These are phyloP conservation scores for Psylliodes chrysocephalus DNA, from an alignment of 2,888 invertebrate genomes.

Conservation along the genomic window DNA sequence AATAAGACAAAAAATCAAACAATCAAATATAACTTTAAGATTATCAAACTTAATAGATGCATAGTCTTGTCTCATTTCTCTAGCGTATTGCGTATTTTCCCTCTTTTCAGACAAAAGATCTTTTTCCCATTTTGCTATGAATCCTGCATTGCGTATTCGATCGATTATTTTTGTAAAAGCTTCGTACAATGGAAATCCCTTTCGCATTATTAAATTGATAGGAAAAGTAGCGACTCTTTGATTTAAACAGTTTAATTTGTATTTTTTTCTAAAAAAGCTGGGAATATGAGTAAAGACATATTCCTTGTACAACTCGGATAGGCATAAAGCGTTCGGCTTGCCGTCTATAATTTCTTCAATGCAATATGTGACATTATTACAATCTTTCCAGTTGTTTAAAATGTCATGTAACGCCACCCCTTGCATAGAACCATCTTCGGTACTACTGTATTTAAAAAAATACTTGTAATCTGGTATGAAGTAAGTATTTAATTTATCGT, in stretches of 20 bases:
- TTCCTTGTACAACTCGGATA: conserved; percentile 52
- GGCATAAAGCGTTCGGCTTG: conserved; percentile 50
- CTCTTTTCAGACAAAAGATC: conserved; percentile 27
- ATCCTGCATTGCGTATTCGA: conserved; percentile 53
- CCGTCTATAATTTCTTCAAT: conserved; percentile 46
- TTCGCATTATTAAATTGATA: conserved; percentile 56
- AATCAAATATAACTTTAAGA: conserved; percentile 36
- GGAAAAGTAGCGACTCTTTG: conserved; percentile 55
- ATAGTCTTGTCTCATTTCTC: conserved; percentile 1
- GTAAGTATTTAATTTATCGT: conserved; percentile 49
- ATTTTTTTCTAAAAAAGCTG: conserved; percentile 45
- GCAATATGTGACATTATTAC: conserved; percentile 47
- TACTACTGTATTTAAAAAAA: conserved; percentile 42
- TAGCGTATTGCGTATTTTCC: conserved; percentile 7
- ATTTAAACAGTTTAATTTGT: conserved; percentile 50
- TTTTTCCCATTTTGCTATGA: conserved; percentile 45
- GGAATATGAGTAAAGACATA: conserved; percentile 51
- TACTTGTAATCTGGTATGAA: conserved; percentile 43
- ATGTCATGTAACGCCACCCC: conserved; percentile 32
- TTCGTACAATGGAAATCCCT: conserved; percentile 56
- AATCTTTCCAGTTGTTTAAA: conserved; percentile 37
- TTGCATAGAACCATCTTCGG: conserved; percentile 19
- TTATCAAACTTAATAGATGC: conserved; percentile 35
- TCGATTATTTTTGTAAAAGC: conserved; percentile 52
- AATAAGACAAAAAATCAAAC: conserved; percentile 28